Evolutionary conservation across 2,797 vertebrate genomes (phyloP).

Genomic region (Lepilemur septentrionalis): DNA sequence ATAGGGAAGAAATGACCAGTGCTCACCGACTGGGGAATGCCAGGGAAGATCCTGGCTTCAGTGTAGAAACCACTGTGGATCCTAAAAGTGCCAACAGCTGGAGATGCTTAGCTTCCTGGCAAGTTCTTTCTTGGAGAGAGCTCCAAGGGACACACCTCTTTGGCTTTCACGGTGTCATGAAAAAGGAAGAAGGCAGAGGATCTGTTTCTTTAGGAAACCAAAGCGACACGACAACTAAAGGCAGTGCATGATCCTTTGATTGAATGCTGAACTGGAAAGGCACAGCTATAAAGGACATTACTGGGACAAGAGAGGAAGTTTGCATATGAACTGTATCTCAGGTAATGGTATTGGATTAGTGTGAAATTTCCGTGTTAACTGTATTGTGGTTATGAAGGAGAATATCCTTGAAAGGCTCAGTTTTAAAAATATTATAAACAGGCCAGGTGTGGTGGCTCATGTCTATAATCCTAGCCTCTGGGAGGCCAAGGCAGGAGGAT

Average conservation of each 20-base stretch:
- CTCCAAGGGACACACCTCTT: not conserved
- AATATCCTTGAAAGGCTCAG: not conserved
- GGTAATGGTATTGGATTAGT: not conserved
- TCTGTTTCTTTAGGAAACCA: not conserved
- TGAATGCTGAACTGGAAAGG: not conserved
- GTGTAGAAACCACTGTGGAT: not conserved
- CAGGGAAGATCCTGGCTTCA: not conserved
- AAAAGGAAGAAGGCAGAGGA: not conserved
- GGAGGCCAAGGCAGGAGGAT: too few relatives aligned
- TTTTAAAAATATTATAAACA: not conserved
- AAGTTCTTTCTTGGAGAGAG: not conserved
- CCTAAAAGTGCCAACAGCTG: not conserved
- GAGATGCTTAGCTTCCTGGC: not conserved
- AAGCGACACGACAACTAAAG: not conserved
- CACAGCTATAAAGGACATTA: too few relatives aligned
- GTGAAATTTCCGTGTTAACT: not conserved
- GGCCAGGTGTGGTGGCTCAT: too few relatives aligned
- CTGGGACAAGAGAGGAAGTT: not conserved
- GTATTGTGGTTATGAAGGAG: not conserved
- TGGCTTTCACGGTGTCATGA: not conserved
- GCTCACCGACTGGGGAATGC: fast-evolving
- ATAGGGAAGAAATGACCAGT: fast-evolving
- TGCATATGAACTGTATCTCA: not conserved
- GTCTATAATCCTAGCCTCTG: too few relatives aligned
- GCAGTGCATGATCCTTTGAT: too few relatives aligned